These are phyloP conservation scores for Silurus glanis DNA, from an alignment of 2,113 vertebrate genomes.

Conservation along the genomic window DNA sequence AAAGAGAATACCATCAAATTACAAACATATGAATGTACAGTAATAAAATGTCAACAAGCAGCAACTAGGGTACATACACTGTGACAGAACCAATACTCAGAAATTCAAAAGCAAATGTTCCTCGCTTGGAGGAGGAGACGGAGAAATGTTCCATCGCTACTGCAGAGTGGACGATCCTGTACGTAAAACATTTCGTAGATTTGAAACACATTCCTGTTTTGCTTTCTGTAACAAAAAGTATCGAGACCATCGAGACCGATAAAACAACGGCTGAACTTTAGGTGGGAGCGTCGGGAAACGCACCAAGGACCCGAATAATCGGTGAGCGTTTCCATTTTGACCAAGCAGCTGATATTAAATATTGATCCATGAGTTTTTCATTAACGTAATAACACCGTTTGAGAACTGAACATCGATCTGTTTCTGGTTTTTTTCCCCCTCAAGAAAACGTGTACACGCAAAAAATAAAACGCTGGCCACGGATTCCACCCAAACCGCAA, in stretches of 20 bases:
- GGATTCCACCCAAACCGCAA: constrained; percentile 34
- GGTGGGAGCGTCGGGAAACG: constrained; percentile 16
- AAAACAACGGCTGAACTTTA: constrained; percentile 5
- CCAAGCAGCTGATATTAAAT: constrained; percentile 16
- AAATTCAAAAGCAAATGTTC: constrained; percentile 30
- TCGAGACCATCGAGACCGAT: constrained; percentile 48
- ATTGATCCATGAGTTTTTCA: too few species aligned
- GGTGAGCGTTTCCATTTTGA: not conserved
- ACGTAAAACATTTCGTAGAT: constrained; percentile 14
- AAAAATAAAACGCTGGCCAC: not conserved
- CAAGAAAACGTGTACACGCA: not conserved
- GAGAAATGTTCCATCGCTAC: not conserved
- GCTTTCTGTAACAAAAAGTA: constrained; percentile 22
- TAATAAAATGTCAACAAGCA: constrained; percentile 54
- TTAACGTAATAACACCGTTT: too few species aligned
- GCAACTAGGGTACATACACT: constrained; percentile 47
- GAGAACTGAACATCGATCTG: not conserved
- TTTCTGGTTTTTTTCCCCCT: not conserved
- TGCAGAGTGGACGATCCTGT: constrained; percentile 21
- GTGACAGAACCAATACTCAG: constrained; percentile 41
- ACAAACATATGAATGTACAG: constrained; percentile 56
- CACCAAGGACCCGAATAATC: not conserved
- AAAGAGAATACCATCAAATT: constrained; percentile 44
- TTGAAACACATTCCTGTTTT: constrained; percentile 29
- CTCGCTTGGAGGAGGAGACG: not conserved